Conservation (phyloP, 2,113 vertebrate genomes). For the Gnathonemus echidnorhynchus region DNA sequence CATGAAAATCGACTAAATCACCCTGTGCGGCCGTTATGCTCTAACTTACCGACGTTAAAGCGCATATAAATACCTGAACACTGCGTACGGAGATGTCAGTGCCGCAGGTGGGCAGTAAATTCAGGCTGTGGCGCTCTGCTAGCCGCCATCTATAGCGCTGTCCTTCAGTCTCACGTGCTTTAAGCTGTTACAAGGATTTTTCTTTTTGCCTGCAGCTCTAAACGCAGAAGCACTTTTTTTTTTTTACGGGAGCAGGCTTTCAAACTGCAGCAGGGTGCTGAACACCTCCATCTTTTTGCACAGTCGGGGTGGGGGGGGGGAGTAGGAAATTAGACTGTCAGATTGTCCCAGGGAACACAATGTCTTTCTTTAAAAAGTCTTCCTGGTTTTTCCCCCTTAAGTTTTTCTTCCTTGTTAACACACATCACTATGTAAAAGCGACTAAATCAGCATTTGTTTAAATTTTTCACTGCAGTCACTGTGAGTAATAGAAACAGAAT, state of each 20-base stretch:
- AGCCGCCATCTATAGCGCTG: background rate
- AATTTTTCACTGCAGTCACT: background rate
- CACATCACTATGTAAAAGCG: background rate
- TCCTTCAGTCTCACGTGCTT: background rate
- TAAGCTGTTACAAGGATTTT: background rate
- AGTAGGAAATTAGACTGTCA: background rate
- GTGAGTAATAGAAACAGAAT: background rate
- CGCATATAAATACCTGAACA: conserved; percentile 1
- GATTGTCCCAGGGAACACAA: conserved; percentile 20
- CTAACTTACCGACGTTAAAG: background rate
- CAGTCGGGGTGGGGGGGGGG: background rate
- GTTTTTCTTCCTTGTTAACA: conserved; percentile 18
- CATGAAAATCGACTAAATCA: background rate
- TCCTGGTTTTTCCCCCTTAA: background rate
- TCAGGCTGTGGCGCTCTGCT: background rate
- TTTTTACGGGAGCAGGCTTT: background rate
- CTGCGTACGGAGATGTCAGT: background rate
- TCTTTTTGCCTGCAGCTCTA: background rate
- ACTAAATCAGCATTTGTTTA: background rate
- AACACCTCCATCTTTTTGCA: background rate
- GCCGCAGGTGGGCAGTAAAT: background rate
- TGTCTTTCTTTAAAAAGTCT: conserved; percentile 27
- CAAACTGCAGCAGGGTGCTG: background rate
- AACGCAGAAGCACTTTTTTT: background rate
- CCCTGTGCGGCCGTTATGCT: background rate